Base-by-base conservation (phyloP, 1,140 invertebrate species). In the Varroa destructor region DNA sequence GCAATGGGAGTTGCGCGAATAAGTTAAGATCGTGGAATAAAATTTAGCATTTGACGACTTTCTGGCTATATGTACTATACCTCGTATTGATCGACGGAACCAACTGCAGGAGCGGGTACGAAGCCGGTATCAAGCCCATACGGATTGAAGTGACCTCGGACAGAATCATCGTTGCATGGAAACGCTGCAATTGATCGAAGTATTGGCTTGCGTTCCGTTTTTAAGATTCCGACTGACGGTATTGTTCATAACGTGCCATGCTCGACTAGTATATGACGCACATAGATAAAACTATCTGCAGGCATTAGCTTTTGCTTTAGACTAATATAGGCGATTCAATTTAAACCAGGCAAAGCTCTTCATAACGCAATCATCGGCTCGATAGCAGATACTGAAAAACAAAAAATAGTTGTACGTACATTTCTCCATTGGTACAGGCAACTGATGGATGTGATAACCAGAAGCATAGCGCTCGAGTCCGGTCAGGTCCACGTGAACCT, bases 91-190 rank as follows among this genome's bases (percentile, higher is more conserved):
- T 94, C 91, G 14, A 84, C 84, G 0, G 87, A 90, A 55, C 90
- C 80, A 75, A 83, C 82, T 6, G 80, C 81, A 1, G 87, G 79
- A 1, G 81, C 80, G 0, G 87, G 88, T 42, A 83, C 83, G 0
- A 81, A 78, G 1, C 80, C 81, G 1, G 83, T 81, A 77, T 86
- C 85, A 0, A 90, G 82, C 46, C 85, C 81, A 72, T 87, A 85
- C 0, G 91, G 92, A 81, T 94, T 91, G 83, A 87, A 94, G 56
- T 87, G 85, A 8, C 85, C 87, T 73, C 90, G 89, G 0, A 96
- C 81, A 0, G 88, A 85, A 1, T 87, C 86, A 51, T 80, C 84
- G 77, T 90, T 89, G 77, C 93, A 97, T 0, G 92, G 89, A 80
- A 93, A 93, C 74, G 61, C 61, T 67, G 61, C 6, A 58, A 51